A percentile compares a stretch with the other conserved stretches of the same genome.
These are phyloP conservation scores for Pseudolaguvia tuberculata DNA, from an alignment of 2,113 vertebrate species.

Conservation along the genomic window DNA sequence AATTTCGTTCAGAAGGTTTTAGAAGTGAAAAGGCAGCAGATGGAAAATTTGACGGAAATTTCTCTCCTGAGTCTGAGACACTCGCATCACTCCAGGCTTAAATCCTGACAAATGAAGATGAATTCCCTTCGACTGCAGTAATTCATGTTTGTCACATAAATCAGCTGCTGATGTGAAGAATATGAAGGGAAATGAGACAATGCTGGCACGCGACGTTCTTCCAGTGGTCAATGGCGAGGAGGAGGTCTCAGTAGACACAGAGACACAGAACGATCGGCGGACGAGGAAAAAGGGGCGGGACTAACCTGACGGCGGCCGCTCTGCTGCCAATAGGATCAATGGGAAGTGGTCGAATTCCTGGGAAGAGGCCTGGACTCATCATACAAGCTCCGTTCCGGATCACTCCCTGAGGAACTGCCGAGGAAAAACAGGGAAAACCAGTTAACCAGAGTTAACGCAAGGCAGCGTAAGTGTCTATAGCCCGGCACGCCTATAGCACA, in stretches of 20 bases:
- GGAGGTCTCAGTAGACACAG: neutral
- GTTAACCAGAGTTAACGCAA: slow-evolving; percentile 5
- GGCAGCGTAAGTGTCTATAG: neutral
- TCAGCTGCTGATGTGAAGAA: neutral
- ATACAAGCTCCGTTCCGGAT: slow-evolving; percentile 95
- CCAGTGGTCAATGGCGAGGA: neutral
- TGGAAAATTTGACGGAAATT: neutral
- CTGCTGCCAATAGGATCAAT: slow-evolving; percentile 88
- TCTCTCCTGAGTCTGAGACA: neutral
- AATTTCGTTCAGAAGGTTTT: too few relatives aligned
- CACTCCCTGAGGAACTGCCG: slow-evolving; percentile 87
- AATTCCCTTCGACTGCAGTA: neutral
- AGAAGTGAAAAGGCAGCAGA: neutral
- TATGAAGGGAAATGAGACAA: neutral
- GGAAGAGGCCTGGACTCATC: slow-evolving; percentile 90
- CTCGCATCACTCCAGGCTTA: neutral
- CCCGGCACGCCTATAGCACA: slow-evolving; percentile 1
- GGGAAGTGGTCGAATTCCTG: slow-evolving; percentile 87
- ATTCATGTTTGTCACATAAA: neutral
- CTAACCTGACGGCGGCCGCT: slow-evolving; percentile 86
- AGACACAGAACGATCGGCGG: neutral
- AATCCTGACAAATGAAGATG: neutral
- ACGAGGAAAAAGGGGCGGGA: slow-evolving; percentile 20
- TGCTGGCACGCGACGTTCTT: neutral
- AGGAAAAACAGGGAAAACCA: slow-evolving; percentile 45